Conservation (phyloP, 2,113 vertebrate species). For the Canis aureus region DNA sequence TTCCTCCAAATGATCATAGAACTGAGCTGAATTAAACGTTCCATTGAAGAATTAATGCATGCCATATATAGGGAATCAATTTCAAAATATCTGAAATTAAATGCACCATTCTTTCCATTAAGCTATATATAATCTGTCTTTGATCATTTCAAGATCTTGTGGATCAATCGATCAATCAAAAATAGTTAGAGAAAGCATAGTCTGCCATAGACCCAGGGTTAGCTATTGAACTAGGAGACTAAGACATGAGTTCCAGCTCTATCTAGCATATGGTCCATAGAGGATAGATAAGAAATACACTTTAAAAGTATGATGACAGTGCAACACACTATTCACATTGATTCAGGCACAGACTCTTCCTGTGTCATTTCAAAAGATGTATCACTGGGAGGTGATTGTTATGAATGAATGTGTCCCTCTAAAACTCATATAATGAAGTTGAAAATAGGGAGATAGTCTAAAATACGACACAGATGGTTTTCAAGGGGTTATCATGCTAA, state of each 20-base stretch:
- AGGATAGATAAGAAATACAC: neutral
- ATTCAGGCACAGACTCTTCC: neutral
- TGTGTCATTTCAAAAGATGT: neutral
- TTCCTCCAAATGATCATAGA: slow-evolving; percentile 1
- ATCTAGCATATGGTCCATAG: neutral
- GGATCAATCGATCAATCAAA: neutral
- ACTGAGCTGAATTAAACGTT: slow-evolving; percentile 45
- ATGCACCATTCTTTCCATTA: neutral
- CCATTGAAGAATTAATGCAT: slow-evolving; percentile 39
- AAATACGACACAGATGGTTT: neutral
- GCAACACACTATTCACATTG: neutral
- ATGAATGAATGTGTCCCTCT: neutral
- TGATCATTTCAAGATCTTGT: neutral
- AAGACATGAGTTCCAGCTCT: neutral
- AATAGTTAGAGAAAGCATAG: neutral
- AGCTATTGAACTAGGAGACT: neutral
- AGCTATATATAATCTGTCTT: neutral
- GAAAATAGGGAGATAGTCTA: neutral
- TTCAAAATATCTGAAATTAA: slow-evolving; percentile 44
- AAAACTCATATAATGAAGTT: neutral
- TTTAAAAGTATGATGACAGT: neutral
- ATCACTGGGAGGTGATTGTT: neutral
- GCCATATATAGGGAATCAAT: neutral
- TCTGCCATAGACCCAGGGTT: neutral
- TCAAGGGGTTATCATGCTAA: neutral